Evolutionary conservation across 35 echinoderm and acorn worm genomes (phyloP).

Genomic region (Apostichopus parvimensis): DNA sequence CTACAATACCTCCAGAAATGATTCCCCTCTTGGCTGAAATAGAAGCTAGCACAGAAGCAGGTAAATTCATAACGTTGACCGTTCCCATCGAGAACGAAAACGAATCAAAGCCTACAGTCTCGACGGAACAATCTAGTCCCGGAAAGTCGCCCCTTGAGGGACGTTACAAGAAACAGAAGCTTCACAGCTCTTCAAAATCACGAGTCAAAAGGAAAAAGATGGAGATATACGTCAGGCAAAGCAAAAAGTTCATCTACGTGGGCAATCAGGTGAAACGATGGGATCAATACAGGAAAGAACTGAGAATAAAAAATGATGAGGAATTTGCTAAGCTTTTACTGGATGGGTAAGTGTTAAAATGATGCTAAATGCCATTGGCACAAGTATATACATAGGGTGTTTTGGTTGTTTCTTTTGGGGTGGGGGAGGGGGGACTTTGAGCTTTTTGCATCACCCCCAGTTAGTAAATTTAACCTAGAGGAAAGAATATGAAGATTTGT

Average conservation of each 20-base stretch:
- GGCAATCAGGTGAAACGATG: constrained; percentile 39
- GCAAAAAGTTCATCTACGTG: constrained; percentile 21
- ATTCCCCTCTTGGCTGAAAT: constrained; percentile 36
- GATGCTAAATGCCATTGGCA: background rate
- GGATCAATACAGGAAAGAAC: constrained; percentile 41
- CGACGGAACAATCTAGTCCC: no score
- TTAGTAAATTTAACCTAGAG: no score
- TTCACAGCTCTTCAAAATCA: constrained; percentile 23
- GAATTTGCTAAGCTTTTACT: constrained; percentile 48
- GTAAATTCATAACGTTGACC: background rate
- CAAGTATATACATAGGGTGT: no score
- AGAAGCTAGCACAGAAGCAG: background rate
- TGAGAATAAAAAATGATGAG: constrained; percentile 23
- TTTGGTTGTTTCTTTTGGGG: no score
- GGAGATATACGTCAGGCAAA: background rate
- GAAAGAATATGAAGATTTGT: no score
- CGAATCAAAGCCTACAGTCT: background rate
- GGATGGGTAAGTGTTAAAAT: constrained; percentile 22
- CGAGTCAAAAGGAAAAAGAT: constrained; percentile 31
- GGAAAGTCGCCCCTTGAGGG: background rate
- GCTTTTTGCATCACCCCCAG: no score
- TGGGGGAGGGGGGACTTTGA: no score
- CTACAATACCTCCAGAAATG: constrained; percentile 28
- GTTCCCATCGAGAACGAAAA: background rate
- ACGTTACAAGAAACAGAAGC: background rate